Percentiles rank a stretch among this genome's conserved stretches.
Evolutionary conservation across 1,140 invertebrate genomes (phyloP).

Genomic region (Hyles euphorbiae): DNA sequence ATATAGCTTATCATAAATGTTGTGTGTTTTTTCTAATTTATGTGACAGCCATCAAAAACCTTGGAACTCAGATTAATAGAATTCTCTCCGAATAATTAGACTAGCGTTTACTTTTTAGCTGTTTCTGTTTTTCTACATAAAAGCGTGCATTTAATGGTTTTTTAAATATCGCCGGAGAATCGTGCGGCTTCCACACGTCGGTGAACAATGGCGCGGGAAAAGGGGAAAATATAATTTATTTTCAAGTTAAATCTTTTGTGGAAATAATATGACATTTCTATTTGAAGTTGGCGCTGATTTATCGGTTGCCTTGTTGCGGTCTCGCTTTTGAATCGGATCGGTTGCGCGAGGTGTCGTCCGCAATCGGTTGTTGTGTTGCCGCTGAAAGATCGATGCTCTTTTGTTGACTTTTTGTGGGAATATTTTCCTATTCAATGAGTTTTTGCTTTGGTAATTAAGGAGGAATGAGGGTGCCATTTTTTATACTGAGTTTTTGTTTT

Average conservation of each 20-base stretch:
- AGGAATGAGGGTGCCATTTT: background rate
- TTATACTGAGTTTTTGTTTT: too few species aligned
- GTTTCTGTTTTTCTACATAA: conserved; percentile 46
- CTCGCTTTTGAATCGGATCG: conserved; percentile 38
- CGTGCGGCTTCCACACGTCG: conserved; percentile 68
- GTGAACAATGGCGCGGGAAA: conserved; percentile 62
- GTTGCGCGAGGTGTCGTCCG: conserved; percentile 39
- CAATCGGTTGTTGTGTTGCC: conserved; percentile 26
- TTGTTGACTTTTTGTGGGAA: conserved; percentile 1
- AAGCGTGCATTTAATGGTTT: conserved; percentile 73
- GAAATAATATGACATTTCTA: conserved; percentile 75
- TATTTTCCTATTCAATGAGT: background rate
- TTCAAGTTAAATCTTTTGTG: conserved; percentile 75
- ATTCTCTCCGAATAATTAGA: too few species aligned
- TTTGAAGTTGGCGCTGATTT: conserved; percentile 72
- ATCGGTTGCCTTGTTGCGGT: conserved; percentile 60
- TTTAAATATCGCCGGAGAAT: conserved; percentile 69
- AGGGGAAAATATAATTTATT: conserved; percentile 74
- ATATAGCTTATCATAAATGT: too few species aligned
- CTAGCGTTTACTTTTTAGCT: too few species aligned
- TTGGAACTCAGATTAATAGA: too few species aligned
- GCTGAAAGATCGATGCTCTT: conserved; percentile 27
- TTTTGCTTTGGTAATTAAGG: background rate
- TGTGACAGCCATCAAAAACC: too few species aligned
- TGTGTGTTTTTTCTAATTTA: too few species aligned